phyloP scores from a whole-genome alignment of 2,113 vertebrate genomes.

The Callopanchax toddi region DNA sequence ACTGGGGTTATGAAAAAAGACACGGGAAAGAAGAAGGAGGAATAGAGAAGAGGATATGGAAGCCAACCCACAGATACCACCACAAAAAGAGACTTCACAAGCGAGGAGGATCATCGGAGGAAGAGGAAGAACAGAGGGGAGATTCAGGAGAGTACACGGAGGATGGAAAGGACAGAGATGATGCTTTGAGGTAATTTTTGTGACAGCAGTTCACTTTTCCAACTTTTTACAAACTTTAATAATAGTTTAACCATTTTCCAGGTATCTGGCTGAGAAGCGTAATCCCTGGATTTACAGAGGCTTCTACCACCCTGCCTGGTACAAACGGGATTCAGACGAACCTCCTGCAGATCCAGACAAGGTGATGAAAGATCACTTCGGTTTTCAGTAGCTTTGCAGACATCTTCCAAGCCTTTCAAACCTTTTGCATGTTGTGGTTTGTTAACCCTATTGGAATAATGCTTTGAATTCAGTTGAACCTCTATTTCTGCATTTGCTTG shows the following conservation, averaged over 20 bases:
- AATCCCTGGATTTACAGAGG: conserved; percentile 74
- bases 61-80: conserved; percentile 63
- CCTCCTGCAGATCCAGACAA: conserved; percentile 40
- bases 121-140: conserved; percentile 51
- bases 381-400: not conserved
- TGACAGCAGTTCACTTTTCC: too few relatives aligned
- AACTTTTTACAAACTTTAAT: too few relatives aligned
- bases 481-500: not conserved
- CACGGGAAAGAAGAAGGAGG: conserved; percentile 43
- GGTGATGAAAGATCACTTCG: conserved; percentile 23
- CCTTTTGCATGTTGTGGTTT: too few relatives aligned
- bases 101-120: conserved; percentile 45
- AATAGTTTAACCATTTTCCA: conserved; percentile 24
- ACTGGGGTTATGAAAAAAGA: conserved; percentile 57
- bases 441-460: too few relatives aligned
- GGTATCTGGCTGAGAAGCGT: conserved; percentile 78
- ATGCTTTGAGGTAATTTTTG: conserved; percentile 59
- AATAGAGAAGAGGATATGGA: conserved; percentile 66
- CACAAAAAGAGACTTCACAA: conserved; percentile 64
- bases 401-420: not conserved
- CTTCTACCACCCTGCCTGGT: conserved; percentile 84
- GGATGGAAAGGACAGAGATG: conserved; percentile 42
- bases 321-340: conserved; percentile 73
- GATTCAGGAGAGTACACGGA: conserved; percentile 48
- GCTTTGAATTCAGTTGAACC: too few relatives aligned